A percentile compares a stretch with the other conserved stretches of the same genome.
These are phyloP conservation scores for Bombus picipes DNA, from an alignment of 1,140 invertebrate genomes.

Conservation along the genomic window DNA sequence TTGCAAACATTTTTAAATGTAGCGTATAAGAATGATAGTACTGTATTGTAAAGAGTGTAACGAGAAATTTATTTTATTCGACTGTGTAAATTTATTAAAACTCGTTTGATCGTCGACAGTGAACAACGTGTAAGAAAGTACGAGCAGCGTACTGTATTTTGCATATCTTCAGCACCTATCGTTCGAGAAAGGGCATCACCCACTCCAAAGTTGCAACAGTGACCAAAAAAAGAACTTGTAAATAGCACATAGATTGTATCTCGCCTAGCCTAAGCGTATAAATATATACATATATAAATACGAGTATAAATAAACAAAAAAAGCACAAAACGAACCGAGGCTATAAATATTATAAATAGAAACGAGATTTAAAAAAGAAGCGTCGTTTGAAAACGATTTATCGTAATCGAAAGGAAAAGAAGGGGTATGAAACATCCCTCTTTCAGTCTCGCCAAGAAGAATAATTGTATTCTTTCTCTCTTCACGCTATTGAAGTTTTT, in stretches of 20 bases:
- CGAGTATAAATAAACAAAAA: conserved; percentile 67
- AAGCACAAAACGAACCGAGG: conserved; percentile 62
- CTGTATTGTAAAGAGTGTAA: background rate
- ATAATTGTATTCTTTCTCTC: conserved; percentile 73
- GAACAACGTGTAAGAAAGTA: conserved; percentile 55
- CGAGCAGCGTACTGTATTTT: conserved; percentile 72
- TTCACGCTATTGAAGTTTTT: conserved; percentile 77
- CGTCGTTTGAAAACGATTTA: conserved; percentile 4
- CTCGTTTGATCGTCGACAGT: conserved; percentile 52
- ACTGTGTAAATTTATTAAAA: background rate
- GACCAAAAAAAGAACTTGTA: conserved; percentile 76
- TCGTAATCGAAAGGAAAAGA: conserved; percentile 1
- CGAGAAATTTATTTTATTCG: background rate
- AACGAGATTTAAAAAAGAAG: background rate
- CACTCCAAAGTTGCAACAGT: conserved; percentile 71
- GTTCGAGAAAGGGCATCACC: conserved; percentile 56
- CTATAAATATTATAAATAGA: conserved; percentile 75
- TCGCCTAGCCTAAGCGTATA: conserved; percentile 74
- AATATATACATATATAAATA: conserved; percentile 74
- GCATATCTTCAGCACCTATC: conserved; percentile 73
- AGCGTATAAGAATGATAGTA: background rate
- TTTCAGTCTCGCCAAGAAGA: conserved; percentile 60
- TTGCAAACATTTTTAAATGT: background rate
- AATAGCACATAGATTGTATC: conserved; percentile 77
- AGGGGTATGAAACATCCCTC: conserved; percentile 37